Conservation (phyloP, 2,113 vertebrate species). For the Caretta caretta region DNA sequence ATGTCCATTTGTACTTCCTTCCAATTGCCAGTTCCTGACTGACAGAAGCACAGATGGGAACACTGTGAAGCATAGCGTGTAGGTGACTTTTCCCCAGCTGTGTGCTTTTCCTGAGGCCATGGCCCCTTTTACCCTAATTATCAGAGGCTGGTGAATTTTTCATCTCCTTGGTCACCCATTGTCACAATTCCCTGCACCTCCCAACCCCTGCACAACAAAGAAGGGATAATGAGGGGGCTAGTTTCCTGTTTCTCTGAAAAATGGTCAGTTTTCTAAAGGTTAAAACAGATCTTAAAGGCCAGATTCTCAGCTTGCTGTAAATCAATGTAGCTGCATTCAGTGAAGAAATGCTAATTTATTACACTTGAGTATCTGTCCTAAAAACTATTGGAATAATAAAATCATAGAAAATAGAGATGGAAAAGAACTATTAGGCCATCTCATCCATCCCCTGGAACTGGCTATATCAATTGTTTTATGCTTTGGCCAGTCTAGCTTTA, state of each 20-base stretch:
- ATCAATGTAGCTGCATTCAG: slow-evolving; percentile 10
- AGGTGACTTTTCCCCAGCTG: neutral
- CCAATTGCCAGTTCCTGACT: neutral
- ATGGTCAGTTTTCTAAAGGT: slow-evolving; percentile 47
- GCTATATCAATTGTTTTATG: slow-evolving; percentile 39
- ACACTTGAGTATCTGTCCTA: neutral
- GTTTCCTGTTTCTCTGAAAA: neutral
- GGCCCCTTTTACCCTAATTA: neutral
- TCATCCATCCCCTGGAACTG: neutral
- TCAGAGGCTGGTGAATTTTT: neutral
- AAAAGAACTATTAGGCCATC: slow-evolving; percentile 58
- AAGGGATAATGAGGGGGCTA: neutral
- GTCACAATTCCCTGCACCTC: neutral
- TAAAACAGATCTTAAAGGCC: slow-evolving; percentile 39
- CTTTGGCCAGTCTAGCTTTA: slow-evolving; percentile 5
- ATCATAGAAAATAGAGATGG: slow-evolving; percentile 2
- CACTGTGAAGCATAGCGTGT: accelerated
- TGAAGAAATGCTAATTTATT: neutral
- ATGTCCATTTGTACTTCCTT: neutral
- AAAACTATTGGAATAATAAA: slow-evolving; percentile 54
- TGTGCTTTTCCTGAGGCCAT: neutral
- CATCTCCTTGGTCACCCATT: neutral
- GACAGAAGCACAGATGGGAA: accelerated
- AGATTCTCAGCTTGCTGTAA: slow-evolving; percentile 25
- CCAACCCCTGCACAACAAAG: neutral